These are phyloP conservation scores for Nycteola revayana DNA, from an alignment of 2,888 invertebrate genomes.

Conservation along the genomic window DNA sequence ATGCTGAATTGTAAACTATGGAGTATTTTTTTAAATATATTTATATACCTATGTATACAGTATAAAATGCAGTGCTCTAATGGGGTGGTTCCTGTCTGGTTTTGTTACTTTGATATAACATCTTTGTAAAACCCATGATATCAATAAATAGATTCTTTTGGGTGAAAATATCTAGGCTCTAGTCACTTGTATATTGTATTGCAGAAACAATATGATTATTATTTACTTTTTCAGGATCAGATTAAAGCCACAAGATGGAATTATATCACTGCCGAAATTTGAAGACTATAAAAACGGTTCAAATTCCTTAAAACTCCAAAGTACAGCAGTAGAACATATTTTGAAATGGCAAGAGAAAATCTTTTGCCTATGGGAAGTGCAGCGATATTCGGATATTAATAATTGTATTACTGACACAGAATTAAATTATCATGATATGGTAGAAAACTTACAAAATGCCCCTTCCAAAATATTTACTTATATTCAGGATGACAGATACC, in stretches of 20 bases:
- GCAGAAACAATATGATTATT: constrained; percentile 8
- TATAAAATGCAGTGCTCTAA: too few species aligned
- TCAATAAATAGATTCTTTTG: too few species aligned
- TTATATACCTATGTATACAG: too few species aligned
- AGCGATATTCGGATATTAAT: constrained; percentile 80
- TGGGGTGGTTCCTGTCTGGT: too few species aligned
- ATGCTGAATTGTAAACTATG: too few species aligned
- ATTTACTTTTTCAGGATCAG: constrained; percentile 49
- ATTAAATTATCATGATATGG: constrained; percentile 47
- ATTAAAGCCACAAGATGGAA: constrained; percentile 55
- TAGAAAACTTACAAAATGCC: constrained; percentile 51
- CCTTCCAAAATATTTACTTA: constrained; percentile 79
- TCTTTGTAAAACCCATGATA: too few species aligned
- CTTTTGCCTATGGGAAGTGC: constrained; percentile 83
- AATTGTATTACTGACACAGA: constrained; percentile 85
- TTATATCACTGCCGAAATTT: constrained; percentile 60
- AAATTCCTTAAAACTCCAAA: constrained; percentile 38
- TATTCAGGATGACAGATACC: constrained; percentile 79
- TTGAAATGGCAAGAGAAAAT: constrained; percentile 89
- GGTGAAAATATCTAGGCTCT: too few species aligned
- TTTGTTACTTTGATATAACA: too few species aligned
- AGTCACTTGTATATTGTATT: too few species aligned
- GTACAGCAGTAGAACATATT: constrained; percentile 48
- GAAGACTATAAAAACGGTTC: constrained; percentile 53
- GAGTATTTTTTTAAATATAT: too few species aligned